A percentile compares a stretch with the other conserved stretches of the same genome.
Evolutionary conservation across 2,113 vertebrate genomes (phyloP).

Genomic region (Protobothrops flavoviridis): DNA sequence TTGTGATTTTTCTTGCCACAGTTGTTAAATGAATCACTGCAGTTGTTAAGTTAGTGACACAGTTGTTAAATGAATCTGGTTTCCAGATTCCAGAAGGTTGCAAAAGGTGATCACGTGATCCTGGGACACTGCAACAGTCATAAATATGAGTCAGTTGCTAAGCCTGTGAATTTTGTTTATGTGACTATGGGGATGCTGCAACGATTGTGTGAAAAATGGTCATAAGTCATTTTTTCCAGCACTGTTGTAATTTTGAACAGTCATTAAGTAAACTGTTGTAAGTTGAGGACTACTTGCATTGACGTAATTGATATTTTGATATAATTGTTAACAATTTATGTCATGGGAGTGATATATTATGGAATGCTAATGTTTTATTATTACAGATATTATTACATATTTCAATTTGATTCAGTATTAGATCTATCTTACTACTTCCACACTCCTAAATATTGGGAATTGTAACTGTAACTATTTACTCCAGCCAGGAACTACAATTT

Average conservation of each 20-base stretch:
- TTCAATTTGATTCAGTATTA: background rate
- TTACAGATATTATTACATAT: background rate
- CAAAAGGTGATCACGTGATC: background rate
- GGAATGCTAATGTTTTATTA: background rate
- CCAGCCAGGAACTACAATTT: background rate
- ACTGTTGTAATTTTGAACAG: background rate
- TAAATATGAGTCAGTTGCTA: background rate
- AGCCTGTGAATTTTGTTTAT: background rate
- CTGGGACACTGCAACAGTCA: background rate
- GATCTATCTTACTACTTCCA: background rate
- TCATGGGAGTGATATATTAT: background rate
- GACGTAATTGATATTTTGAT: background rate
- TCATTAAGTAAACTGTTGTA: background rate
- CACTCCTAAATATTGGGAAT: background rate
- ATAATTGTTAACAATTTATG: background rate
- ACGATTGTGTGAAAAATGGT: background rate
- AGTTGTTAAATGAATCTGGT: no score
- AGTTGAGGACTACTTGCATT: background rate
- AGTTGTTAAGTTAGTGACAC: no score
- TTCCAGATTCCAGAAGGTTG: no score
- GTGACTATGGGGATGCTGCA: background rate
- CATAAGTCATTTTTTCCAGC: no score
- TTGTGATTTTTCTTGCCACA: no score
- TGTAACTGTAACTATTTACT: background rate
- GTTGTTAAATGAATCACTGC: no score